These are phyloP conservation scores for Takifugu ocellatus DNA, from an alignment of 2,797 vertebrate species.

Conservation along the genomic window DNA sequence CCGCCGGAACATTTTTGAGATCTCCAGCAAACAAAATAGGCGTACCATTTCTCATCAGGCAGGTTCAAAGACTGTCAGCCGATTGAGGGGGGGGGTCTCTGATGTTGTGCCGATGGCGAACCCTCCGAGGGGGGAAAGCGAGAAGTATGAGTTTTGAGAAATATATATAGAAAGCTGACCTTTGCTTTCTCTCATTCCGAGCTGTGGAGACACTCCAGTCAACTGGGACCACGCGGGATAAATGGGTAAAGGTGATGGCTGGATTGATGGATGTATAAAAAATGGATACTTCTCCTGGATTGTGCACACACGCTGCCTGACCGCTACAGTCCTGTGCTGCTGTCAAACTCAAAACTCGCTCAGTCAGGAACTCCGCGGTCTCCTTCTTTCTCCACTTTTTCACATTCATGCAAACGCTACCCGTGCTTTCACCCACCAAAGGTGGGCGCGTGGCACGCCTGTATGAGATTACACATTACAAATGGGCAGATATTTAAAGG, in stretches of 20 bases:
- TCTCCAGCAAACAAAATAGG: constrained; percentile 13
- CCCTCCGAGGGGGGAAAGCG: constrained; percentile 12
- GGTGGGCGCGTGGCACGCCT: background rate
- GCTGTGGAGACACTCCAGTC: constrained; percentile 9
- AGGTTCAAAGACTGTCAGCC: constrained; percentile 24
- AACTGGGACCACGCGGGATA: constrained; percentile 7
- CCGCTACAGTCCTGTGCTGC: background rate
- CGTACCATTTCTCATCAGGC: constrained; percentile 19
- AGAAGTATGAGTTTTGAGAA: constrained; percentile 6
- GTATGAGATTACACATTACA: background rate
- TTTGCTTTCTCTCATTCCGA: constrained; percentile 26
- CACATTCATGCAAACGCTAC: too few species aligned
- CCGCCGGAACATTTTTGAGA: constrained; percentile 5
- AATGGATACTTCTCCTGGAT: too few species aligned
- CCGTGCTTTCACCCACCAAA: background rate
- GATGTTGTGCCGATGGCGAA: constrained; percentile 29
- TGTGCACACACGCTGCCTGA: background rate
- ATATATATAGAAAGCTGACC: constrained; percentile 18
- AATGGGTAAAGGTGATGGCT: background rate
- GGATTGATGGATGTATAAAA: constrained; percentile 5
- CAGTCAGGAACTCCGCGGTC: too few species aligned
- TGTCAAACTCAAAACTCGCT: too few species aligned
- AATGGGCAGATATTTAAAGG: background rate
- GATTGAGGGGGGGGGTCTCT: constrained; percentile 4
- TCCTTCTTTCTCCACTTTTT: too few species aligned